These are phyloP conservation scores for Mesocentrotus franciscanus DNA, from an alignment of 53 echinoderm and acorn worm species.

Conservation along the genomic window DNA sequence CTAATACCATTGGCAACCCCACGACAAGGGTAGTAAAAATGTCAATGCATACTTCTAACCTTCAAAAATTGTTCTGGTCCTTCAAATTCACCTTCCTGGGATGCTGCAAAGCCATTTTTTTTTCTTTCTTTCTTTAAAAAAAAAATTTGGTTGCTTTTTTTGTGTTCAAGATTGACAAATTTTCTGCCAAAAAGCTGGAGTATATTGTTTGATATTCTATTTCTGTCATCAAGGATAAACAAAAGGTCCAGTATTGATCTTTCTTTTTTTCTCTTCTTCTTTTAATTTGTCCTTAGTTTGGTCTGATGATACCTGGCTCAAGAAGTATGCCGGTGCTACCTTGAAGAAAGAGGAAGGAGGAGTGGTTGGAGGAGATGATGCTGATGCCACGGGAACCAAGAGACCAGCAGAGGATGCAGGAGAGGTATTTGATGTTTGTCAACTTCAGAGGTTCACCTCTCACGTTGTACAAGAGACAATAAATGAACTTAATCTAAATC, in stretches of 20 bases:
- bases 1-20: too few relatives aligned
- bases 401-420: slow-evolving; percentile 78
- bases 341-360: slow-evolving; percentile 88
- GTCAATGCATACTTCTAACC: too few relatives aligned
- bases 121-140: too few relatives aligned
- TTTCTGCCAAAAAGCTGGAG: too few relatives aligned
- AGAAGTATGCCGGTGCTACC: slow-evolving; percentile 92
- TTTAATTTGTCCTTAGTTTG: slow-evolving; percentile 71
- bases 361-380: slow-evolving; percentile 69
- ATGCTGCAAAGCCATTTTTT: too few relatives aligned
- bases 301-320: slow-evolving; percentile 97
- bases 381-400: slow-evolving; percentile 71
- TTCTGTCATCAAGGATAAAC: not conserved
- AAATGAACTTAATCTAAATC: not conserved
- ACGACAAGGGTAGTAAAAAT: too few relatives aligned
- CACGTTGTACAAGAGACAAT: not conserved
- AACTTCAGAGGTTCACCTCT: not conserved
- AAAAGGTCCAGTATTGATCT: not conserved
- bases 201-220: too few relatives aligned
- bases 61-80: too few relatives aligned
- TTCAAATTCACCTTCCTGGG: too few relatives aligned
- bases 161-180: too few relatives aligned
- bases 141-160: too few relatives aligned
- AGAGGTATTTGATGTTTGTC: slow-evolving; percentile 57
- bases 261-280: not conserved